A percentile compares a stretch with the other conserved stretches of the same genome.
Conservation (phyloP, 2,797 vertebrate species). For the Danio jaintianensis region DNA sequence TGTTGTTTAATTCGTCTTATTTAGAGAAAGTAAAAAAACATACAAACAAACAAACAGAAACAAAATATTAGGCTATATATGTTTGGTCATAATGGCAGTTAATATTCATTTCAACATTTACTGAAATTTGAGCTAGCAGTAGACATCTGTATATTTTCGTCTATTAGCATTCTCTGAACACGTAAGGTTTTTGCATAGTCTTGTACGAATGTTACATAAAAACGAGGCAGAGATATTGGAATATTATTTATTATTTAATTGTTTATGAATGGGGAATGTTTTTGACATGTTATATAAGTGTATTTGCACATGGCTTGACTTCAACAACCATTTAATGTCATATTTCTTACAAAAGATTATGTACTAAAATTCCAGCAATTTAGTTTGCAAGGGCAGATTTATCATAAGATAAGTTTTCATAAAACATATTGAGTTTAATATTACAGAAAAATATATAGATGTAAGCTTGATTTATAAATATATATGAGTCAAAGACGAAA, state of each 20-base stretch:
- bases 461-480: not conserved
- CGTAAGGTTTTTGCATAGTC: not conserved
- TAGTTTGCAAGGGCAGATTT: not conserved
- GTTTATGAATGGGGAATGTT: slow-evolving; percentile 49
- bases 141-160: not conserved
- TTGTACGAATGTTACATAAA: slow-evolving; percentile 31
- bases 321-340: slow-evolving; percentile 24
- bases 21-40: no score
- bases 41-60: no score
- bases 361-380: not conserved
- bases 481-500: no score
- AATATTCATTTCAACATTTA: no score
- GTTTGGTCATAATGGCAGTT: no score
- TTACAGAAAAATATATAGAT: not conserved
- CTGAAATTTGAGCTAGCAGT: no score
- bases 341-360: slow-evolving; percentile 13
- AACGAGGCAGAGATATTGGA: slow-evolving; percentile 49
- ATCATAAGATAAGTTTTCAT: not conserved
- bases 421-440: not conserved
- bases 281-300: slow-evolving; percentile 40
- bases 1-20: no score
- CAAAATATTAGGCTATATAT: no score
- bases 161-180: not conserved
- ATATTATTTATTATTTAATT: slow-evolving; percentile 61
- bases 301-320: slow-evolving; percentile 59